These are phyloP conservation scores for Pterostichus madidus DNA, from an alignment of 2,888 invertebrate genomes.

Conservation along the genomic window DNA sequence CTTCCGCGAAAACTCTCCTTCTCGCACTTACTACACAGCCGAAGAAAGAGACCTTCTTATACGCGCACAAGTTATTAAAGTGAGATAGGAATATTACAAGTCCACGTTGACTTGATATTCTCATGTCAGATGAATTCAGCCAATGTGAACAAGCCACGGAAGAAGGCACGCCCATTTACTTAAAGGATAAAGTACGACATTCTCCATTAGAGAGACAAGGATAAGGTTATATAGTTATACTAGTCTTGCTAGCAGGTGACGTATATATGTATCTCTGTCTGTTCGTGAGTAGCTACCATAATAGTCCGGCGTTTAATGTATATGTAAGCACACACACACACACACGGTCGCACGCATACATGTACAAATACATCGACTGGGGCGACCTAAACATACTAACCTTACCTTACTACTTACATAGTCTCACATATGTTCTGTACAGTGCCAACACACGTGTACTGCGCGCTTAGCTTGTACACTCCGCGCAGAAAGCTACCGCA, in stretches of 20 bases:
- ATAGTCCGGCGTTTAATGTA: conserved; percentile 75
- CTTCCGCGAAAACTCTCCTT: conserved; percentile 53
- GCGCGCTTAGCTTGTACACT: conserved; percentile 76
- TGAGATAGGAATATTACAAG: conserved; percentile 71
- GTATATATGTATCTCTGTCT: conserved; percentile 74
- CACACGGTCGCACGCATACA: conserved; percentile 70
- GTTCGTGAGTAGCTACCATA: conserved; percentile 75
- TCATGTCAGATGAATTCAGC: conserved; percentile 69
- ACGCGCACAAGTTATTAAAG: conserved; percentile 27
- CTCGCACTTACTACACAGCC: conserved; percentile 26
- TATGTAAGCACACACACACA: conserved; percentile 72
- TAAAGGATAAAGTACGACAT: conserved; percentile 76
- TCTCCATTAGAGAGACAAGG: conserved; percentile 73
- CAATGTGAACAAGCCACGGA: conserved; percentile 71
- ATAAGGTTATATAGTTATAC: conserved; percentile 71
- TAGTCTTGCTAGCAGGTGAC: conserved; percentile 70
- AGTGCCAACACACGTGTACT: conserved; percentile 77
- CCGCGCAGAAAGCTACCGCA: conserved; percentile 68
- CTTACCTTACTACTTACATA: conserved; percentile 76
- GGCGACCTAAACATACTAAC: conserved; percentile 72
- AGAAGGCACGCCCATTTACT: conserved; percentile 75
- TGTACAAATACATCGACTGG: conserved; percentile 68
- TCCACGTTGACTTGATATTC: conserved; percentile 75
- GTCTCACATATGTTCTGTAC: conserved; percentile 76
- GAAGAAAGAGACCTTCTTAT: conserved; percentile 54